Evolutionary conservation across 2,888 invertebrate genomes (phyloP).

Genomic region (Lysandra bellargus): DNA sequence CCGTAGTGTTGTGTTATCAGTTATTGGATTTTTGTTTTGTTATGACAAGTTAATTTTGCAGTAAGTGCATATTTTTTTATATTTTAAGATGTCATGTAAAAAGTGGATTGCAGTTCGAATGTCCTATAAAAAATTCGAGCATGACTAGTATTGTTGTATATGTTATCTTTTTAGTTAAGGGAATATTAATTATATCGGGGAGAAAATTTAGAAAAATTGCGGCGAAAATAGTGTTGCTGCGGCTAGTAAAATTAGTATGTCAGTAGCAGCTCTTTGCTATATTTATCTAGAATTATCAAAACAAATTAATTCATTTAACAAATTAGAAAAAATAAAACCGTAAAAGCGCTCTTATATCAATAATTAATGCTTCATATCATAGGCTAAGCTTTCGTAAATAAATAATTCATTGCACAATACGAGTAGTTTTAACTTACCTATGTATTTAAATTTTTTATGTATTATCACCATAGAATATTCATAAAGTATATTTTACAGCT

Average conservation of each 20-base stretch:
- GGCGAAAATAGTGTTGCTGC: not conserved
- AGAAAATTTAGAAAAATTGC: not conserved
- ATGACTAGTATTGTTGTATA: too few relatives aligned
- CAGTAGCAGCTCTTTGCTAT: not conserved
- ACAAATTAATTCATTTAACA: not conserved
- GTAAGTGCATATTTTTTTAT: slow-evolving; percentile 4
- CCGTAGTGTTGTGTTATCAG: slow-evolving; percentile 52
- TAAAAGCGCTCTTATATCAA: not conserved
- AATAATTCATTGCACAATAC: not conserved
- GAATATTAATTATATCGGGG: not conserved
- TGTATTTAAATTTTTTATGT: slow-evolving; percentile 2
- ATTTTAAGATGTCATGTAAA: not conserved
- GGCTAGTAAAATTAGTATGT: not conserved
- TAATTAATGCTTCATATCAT: not conserved
- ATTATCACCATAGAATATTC: not conserved
- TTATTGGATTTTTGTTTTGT: slow-evolving; percentile 45
- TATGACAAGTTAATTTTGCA: slow-evolving; percentile 21
- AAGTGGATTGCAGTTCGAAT: not conserved
- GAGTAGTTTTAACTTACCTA: not conserved
- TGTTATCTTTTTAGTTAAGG: not conserved
- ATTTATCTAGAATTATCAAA: not conserved
- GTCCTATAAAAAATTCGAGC: too few relatives aligned
- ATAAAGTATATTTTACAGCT: slow-evolving; percentile 5
- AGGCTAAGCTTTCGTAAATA: not conserved
- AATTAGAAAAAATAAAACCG: not conserved